phyloP scores from a whole-genome alignment of 2,797 vertebrate species.

The Momotus momota region DNA sequence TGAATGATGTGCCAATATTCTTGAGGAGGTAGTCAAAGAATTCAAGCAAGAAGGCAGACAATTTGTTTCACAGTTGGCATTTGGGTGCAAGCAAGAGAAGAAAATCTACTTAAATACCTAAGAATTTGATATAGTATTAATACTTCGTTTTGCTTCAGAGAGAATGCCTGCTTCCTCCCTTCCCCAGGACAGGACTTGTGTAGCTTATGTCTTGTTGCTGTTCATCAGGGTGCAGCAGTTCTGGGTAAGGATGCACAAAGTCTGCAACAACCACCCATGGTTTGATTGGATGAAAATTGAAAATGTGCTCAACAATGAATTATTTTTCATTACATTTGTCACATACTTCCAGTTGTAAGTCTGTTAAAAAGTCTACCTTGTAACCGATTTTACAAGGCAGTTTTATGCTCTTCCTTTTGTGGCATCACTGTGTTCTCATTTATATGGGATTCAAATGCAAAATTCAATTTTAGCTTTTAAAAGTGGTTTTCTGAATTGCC shows the following conservation, averaged over 20 bases:
- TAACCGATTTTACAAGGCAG: not conserved
- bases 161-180: not conserved
- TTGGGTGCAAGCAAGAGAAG: not conserved
- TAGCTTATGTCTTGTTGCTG: not conserved
- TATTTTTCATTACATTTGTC: not conserved
- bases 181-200: accelerated
- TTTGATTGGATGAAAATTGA: not conserved
- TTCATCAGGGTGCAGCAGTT: not conserved
- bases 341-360: not conserved
- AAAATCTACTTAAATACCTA: not conserved
- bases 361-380: not conserved
- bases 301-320: not conserved
- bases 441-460: not conserved
- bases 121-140: not conserved
- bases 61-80: not conserved
- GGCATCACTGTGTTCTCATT: not conserved
- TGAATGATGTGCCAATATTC: not conserved
- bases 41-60: accelerated
- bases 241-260: not conserved
- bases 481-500: not conserved
- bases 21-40: not conserved
- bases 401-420: not conserved
- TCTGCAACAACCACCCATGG: not conserved
- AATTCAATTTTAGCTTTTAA: not conserved
- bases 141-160: not conserved